A percentile compares a stretch with the other conserved stretches of the same genome.
phyloP scores from a whole-genome alignment of 2,888 invertebrate species.

The Monopis laevigella region DNA sequence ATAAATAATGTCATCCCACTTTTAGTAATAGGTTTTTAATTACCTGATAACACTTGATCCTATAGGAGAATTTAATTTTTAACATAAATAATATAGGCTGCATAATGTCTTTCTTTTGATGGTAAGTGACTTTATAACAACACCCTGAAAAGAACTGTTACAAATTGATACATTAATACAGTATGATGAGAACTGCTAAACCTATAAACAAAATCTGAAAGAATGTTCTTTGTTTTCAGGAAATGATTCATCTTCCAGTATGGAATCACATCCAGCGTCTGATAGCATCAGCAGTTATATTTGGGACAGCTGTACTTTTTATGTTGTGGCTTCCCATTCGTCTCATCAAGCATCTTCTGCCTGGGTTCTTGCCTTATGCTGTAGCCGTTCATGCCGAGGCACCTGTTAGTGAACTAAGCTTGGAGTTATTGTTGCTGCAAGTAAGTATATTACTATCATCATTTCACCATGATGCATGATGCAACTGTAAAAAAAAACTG shows the following conservation, averaged over 20 bases:
- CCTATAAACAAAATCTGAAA: background rate
- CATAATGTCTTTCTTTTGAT: no score
- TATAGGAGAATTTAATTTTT: no score
- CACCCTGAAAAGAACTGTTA: no score
- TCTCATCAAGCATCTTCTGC: conserved; percentile 81
- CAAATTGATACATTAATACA: no score
- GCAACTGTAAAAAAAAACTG: no score
- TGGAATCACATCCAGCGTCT: conserved; percentile 89
- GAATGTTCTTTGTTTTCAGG: conserved; percentile 52
- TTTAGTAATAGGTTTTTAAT: no score
- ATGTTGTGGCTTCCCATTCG: conserved; percentile 97
- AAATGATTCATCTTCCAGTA: conserved; percentile 98
- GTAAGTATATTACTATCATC: conserved; percentile 33
- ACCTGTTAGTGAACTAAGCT: conserved; percentile 92
- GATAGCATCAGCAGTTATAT: conserved; percentile 92
- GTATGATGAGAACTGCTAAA: background rate
- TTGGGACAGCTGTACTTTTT: conserved; percentile 94
- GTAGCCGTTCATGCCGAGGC: conserved; percentile 84
- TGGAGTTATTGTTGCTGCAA: conserved; percentile 91
- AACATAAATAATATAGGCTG: no score
- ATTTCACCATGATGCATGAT: no score
- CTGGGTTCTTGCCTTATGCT: conserved; percentile 94
- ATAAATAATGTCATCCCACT: no score
- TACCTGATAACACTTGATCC: no score
- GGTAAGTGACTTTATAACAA: no score